Percentiles rank a stretch among this genome's conserved stretches.
These are phyloP conservation scores for Drosophila tani DNA, from an alignment of 1,140 invertebrate genomes.

Conservation along the genomic window DNA sequence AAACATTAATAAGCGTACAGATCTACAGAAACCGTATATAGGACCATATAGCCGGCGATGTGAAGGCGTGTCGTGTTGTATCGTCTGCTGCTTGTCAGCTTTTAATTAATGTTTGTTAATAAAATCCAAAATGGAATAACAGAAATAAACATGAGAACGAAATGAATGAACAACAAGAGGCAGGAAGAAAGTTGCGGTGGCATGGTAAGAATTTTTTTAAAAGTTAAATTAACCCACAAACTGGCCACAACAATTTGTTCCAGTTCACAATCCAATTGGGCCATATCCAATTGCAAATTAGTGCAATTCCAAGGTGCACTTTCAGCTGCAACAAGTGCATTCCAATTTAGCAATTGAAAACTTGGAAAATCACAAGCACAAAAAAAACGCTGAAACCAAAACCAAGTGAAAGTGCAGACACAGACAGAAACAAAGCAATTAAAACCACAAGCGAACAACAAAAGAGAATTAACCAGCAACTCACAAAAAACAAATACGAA, in stretches of 20 bases:
- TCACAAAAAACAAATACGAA: neutral
- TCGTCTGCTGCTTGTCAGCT: constrained; percentile 37
- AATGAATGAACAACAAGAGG: neutral
- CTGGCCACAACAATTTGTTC: constrained; percentile 8
- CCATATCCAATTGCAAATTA: constrained; percentile 20
- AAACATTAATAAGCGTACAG: constrained; percentile 20
- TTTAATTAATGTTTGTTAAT: constrained; percentile 55
- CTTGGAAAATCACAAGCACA: constrained; percentile 15
- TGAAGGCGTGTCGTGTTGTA: constrained; percentile 32
- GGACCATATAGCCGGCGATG: neutral
- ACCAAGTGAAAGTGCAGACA: constrained; percentile 40
- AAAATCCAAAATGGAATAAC: constrained; percentile 28
- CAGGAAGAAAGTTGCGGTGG: constrained; percentile 24
- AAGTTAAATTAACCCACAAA: neutral
- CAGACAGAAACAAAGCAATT: constrained; percentile 35
- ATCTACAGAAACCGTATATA: constrained; percentile 19
- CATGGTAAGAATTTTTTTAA: neutral
- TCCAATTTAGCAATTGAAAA: constrained; percentile 18
- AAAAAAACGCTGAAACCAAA: constrained; percentile 15
- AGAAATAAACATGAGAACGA: neutral
- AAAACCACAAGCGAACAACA: constrained; percentile 23
- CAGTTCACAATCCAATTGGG: constrained; percentile 26
- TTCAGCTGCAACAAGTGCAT: constrained; percentile 38
- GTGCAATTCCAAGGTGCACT: constrained; percentile 18
- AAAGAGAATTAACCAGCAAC: constrained; percentile 27